Evolutionary conservation across 1,140 invertebrate genomes (phyloP).

Genomic region (Physella acuta): DNA sequence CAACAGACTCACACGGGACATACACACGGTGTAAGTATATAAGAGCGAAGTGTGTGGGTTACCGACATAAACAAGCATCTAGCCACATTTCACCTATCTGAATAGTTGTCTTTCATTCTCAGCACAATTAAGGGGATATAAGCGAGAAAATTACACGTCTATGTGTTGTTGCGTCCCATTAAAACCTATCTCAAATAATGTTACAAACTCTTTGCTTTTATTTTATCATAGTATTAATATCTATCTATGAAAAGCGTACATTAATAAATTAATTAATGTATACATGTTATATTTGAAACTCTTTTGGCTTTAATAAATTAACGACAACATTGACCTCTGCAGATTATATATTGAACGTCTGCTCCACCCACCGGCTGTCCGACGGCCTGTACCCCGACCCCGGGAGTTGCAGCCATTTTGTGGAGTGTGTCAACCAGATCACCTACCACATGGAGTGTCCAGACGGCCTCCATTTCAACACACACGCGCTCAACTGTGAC

Average conservation of each 20-base stretch:
- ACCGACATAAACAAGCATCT: too few relatives aligned
- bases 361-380: background rate
- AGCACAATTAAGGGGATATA: too few relatives aligned
- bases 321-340: too few relatives aligned
- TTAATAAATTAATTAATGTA: background rate
- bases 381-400: conserved; percentile 14
- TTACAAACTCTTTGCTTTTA: background rate
- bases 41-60: too few relatives aligned
- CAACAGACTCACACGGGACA: too few relatives aligned
- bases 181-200: background rate
- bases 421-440: background rate
- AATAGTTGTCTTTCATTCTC: too few relatives aligned
- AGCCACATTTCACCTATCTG: too few relatives aligned
- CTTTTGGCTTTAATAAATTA: background rate
- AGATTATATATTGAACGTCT: background rate
- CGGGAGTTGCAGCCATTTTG: background rate
- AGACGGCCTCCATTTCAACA: conserved; percentile 4
- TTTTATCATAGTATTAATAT: background rate
- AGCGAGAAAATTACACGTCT: too few relatives aligned
- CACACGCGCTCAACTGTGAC: background rate
- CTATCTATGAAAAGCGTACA: background rate
- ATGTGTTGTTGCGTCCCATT: background rate
- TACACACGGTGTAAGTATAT: too few relatives aligned
- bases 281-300: background rate
- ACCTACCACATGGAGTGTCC: conserved; percentile 9